phyloP scores from a whole-genome alignment of 2,113 vertebrate genomes.

The Rousettus leschenaultii region DNA sequence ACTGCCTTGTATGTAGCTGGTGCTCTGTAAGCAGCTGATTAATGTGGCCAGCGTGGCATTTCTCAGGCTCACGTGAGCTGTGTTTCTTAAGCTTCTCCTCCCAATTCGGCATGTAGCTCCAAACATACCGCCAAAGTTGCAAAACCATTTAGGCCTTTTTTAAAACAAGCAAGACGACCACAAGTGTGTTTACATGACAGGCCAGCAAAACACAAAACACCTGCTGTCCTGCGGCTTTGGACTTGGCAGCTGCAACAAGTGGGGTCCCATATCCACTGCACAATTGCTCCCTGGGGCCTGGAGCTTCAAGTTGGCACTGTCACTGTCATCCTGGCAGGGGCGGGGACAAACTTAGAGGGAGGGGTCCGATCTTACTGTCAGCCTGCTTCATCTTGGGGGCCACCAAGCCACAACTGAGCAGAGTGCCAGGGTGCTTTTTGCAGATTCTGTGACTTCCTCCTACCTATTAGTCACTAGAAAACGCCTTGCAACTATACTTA shows the following conservation, averaged over 20 bases:
- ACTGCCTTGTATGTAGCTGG: not conserved
- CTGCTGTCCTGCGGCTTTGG: not conserved
- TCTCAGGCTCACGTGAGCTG: not conserved
- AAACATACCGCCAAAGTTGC: not conserved
- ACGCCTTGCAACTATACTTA: not conserved
- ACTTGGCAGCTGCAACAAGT: not conserved
- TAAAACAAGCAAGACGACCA: slow-evolving; percentile 43
- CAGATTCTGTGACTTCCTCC: not conserved
- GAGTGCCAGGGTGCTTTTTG: not conserved
- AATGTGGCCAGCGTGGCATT: not conserved
- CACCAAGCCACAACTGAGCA: not conserved
- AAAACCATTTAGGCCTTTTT: not conserved
- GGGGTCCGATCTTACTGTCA: not conserved
- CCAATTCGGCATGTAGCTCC: not conserved
- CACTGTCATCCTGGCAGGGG: not conserved
- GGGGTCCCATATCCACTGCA: not conserved
- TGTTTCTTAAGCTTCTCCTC: not conserved
- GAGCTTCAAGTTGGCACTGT: not conserved
- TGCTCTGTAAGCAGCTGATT: rapidly evolving
- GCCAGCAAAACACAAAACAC: slow-evolving; percentile 42
- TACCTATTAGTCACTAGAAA: slow-evolving; percentile 34
- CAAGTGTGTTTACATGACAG: slow-evolving; percentile 21
- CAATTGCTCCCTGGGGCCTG: not conserved
- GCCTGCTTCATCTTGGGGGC: not conserved
- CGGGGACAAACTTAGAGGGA: not conserved